Base-by-base conservation (phyloP, 2,888 invertebrate species). In the Nymphalis urticae region DNA sequence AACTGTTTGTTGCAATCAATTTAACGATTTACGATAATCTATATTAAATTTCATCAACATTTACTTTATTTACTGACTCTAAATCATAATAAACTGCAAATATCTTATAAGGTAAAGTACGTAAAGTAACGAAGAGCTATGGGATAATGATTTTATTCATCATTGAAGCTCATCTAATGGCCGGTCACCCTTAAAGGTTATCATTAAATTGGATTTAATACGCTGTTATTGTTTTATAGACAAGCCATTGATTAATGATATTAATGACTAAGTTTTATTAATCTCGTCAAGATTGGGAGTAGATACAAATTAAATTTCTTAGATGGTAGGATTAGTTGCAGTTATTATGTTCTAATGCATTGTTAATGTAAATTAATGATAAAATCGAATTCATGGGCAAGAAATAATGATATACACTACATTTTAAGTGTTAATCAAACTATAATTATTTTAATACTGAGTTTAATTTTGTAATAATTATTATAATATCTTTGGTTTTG, bases 151-250 rank as follows among this genome's bases (percentile, higher is more conserved):
- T 56, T 56, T 17, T 32, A 56, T 56, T 56, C 27, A 32, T 32
- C 27, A 56, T 56, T 56, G 32, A 54, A 56, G 54, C 54, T 56
- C 61, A 48, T 51, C 47, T 48, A 60, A 48, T 68, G 59, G 47
- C 54, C 24, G 56, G 17, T 21, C 50, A 51, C 47, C 17, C 56
- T 66, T 64, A 58, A 36, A 63, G 63, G 66, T 65, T 64, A 68
- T 86, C 88, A 90, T 90, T 90, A 89, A 86, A 83, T 77, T 77
- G 78, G 84, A 85, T 88, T 90, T 89, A 88, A 88, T 87, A 85
- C 80, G 74, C 76, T 82, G 85, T 89, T 88, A 90, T 91, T 91
- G 90, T 91, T 90, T 90, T 89, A 89, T 86, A 86, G 88, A 88
- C 89, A 86, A 85, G 79, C 62, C 65, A 70, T 74, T 89, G 89